phyloP scores from a whole-genome alignment of 2,888 invertebrate genomes.

The Phlogophora meticulosa region DNA sequence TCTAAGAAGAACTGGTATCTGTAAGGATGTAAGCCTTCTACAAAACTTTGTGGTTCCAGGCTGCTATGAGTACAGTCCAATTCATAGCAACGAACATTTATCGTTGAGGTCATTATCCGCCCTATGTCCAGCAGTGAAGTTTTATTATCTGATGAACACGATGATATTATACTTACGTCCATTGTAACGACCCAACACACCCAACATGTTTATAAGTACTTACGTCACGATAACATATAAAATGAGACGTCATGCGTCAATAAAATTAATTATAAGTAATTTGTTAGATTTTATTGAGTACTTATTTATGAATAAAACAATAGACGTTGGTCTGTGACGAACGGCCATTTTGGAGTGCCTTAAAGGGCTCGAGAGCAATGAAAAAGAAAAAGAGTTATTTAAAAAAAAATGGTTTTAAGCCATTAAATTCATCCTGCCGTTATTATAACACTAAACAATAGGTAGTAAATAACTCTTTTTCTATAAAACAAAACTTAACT shows the following conservation, averaged over 20 bases:
- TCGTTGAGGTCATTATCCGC: not conserved
- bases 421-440: not conserved
- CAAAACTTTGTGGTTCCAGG: too few relatives aligned
- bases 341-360: not conserved
- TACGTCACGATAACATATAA: conserved; percentile 30
- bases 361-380: conserved; percentile 3
- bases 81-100: too few relatives aligned
- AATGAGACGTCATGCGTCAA: conserved; percentile 36
- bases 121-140: not conserved
- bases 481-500: too few relatives aligned
- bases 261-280: conserved; percentile 18
- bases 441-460: not conserved
- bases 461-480: too few relatives aligned
- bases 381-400: not conserved
- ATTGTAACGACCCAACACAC: conserved; percentile 17
- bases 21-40: too few relatives aligned
- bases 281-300: conserved; percentile 41
- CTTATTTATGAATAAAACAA: conserved; percentile 38
- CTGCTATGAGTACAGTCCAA: too few relatives aligned
- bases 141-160: not conserved
- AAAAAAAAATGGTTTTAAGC: not conserved
- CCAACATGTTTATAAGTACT: conserved; percentile 20
- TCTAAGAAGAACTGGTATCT: too few relatives aligned
- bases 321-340: not conserved
- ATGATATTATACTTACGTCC: conserved; percentile 6